Conservation (phyloP, 2,797 vertebrate species). For the Mormyrus hasselquistii region DNA sequence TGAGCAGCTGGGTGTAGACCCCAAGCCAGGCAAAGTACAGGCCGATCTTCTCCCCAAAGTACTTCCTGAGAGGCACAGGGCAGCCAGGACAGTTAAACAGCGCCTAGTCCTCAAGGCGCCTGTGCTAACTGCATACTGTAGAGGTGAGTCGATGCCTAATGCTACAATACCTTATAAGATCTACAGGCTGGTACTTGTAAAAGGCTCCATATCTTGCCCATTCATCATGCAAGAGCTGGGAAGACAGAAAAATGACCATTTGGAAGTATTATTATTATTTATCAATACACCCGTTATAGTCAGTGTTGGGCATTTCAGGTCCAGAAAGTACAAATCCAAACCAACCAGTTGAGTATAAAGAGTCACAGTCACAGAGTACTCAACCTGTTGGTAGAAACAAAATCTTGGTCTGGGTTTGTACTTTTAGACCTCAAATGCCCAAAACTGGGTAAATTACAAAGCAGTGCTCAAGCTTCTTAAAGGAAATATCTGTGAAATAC, state of each 20-base stretch:
- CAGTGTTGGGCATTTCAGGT: neutral
- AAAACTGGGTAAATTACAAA: neutral
- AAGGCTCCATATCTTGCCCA: conserved; percentile 94
- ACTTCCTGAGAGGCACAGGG: conserved; percentile 67
- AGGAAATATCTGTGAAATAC: neutral
- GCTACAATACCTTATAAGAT: conserved; percentile 84
- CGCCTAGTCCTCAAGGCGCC: neutral
- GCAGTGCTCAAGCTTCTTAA: neutral
- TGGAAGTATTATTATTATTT: neutral
- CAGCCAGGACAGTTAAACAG: neutral
- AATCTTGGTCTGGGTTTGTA: neutral
- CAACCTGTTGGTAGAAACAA: neutral
- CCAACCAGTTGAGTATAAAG: neutral
- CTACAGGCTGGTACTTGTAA: conserved; percentile 96
- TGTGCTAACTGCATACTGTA: neutral
- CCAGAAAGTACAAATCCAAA: neutral
- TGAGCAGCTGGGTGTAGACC: conserved; percentile 88
- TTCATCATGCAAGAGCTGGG: conserved; percentile 82
- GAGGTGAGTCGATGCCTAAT: neutral
- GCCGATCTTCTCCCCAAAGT: conserved; percentile 97
- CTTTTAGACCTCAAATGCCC: neutral
- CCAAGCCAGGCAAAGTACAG: conserved; percentile 98
- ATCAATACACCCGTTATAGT: neutral
- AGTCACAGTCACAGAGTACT: neutral
- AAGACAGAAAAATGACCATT: conserved; percentile 21